Evolutionary conservation across 2,797 vertebrate species (phyloP).

Genomic region (Zenarchopterus dispar): DNA sequence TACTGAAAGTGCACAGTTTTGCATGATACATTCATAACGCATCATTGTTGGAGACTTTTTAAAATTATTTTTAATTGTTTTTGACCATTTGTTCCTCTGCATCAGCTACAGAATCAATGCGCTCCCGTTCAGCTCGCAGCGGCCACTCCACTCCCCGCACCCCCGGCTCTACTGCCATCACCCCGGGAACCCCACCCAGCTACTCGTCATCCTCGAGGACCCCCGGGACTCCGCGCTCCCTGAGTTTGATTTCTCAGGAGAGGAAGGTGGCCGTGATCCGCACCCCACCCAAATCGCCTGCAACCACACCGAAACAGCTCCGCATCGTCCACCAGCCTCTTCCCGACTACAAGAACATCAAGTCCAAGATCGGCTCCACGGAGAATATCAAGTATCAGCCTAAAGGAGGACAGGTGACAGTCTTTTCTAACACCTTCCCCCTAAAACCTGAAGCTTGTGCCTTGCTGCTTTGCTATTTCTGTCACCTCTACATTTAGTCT

Average conservation of each 20-base stretch:
- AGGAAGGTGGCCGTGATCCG: conserved; percentile 94
- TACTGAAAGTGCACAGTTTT: background rate
- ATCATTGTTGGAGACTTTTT: background rate
- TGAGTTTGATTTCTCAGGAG: conserved; percentile 92
- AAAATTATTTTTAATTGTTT: no score
- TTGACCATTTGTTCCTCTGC: background rate
- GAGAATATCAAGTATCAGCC: conserved; percentile 99
- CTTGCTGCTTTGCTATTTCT: background rate
- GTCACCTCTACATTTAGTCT: conserved; percentile 4
- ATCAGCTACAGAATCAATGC: conserved; percentile 88
- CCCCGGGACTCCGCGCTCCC: conserved; percentile 93
- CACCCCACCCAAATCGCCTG: conserved; percentile 98
- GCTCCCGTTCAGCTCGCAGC: conserved; percentile 94
- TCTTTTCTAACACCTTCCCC: conserved; percentile 4
- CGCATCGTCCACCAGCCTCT: conserved; percentile 95
- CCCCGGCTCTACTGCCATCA: conserved; percentile 93
- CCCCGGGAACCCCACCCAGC: conserved; percentile 95
- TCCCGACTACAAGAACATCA: conserved; percentile 96
- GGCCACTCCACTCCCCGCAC: conserved; percentile 96
- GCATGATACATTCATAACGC: no score
- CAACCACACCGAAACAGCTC: conserved; percentile 94
- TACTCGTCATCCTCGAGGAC: conserved; percentile 93
- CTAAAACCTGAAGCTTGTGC: conserved; percentile 7
- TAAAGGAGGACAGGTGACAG: conserved; percentile 94
- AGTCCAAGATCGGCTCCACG: conserved; percentile 96